These are phyloP conservation scores for Laupala kohalensis DNA, from an alignment of 1,140 invertebrate genomes.

Conservation along the genomic window DNA sequence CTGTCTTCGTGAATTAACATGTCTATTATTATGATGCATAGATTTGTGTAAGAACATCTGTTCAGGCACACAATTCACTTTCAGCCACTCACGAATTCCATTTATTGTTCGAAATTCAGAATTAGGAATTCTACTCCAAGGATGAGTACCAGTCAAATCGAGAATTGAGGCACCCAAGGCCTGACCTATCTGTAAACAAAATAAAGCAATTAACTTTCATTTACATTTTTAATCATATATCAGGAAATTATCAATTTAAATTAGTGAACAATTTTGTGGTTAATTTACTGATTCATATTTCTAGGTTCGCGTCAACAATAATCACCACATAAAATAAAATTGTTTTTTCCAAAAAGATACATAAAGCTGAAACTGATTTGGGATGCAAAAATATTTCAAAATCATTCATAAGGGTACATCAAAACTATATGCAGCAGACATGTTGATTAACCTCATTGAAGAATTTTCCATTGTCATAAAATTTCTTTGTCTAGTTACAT, in stretches of 20 bases:
- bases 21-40: neutral
- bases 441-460: too few species aligned
- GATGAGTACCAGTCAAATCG: slow-evolving; percentile 66
- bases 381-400: too few species aligned
- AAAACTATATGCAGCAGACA: too few species aligned
- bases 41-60: slow-evolving; percentile 4
- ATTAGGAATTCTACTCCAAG: slow-evolving; percentile 59
- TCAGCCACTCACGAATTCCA: slow-evolving; percentile 54
- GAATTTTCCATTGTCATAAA: too few species aligned
- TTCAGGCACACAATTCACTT: slow-evolving; percentile 18
- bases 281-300: neutral
- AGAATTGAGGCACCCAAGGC: slow-evolving; percentile 68
- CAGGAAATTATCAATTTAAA: neutral
- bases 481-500: too few species aligned
- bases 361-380: too few species aligned
- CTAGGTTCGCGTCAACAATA: neutral
- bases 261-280: slow-evolving; percentile 5
- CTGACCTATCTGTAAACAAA: slow-evolving; percentile 53
- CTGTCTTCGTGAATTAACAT: neutral
- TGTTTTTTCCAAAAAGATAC: slow-evolving; percentile 2
- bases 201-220: slow-evolving; percentile 14
- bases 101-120: slow-evolving; percentile 62
- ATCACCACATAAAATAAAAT: neutral
- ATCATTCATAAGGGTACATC: too few species aligned
- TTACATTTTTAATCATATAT: neutral